phyloP scores from a whole-genome alignment of 2,797 vertebrate genomes.

The Adelosebastes latens region DNA sequence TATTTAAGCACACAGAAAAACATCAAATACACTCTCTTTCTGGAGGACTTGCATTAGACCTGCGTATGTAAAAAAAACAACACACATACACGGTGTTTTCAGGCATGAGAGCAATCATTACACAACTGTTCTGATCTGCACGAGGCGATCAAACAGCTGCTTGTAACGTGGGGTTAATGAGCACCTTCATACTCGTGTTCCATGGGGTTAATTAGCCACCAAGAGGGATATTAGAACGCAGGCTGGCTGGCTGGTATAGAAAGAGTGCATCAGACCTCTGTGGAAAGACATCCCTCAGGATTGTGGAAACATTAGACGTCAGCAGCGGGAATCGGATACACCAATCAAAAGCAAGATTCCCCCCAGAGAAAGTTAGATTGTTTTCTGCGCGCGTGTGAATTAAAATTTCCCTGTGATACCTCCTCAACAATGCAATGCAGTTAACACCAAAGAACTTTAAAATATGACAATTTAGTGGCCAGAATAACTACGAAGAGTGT shows the following conservation, averaged over 20 bases:
- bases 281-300: conserved; percentile 19
- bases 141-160: conserved; percentile 1
- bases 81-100: background rate
- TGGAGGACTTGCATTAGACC: background rate
- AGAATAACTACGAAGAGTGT: conserved; percentile 19
- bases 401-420: conserved; percentile 6
- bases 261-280: background rate
- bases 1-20: background rate
- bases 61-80: background rate
- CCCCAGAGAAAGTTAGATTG: background rate
- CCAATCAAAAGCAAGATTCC: background rate
- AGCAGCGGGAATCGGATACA: conserved; percentile 1
- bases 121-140: conserved; percentile 1
- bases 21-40: background rate
- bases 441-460: background rate
- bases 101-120: background rate
- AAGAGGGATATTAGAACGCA: background rate
- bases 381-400: background rate
- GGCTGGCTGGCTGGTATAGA: background rate
- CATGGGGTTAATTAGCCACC: conserved; percentile 13
- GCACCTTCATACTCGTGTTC: background rate
- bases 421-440: conserved; percentile 4
- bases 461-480: background rate
- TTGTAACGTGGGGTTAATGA: conserved; percentile 21
- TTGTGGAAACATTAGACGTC: conserved; percentile 36